Conservation (phyloP, 2,888 invertebrate species). For the Drosophila infuscata region DNA sequence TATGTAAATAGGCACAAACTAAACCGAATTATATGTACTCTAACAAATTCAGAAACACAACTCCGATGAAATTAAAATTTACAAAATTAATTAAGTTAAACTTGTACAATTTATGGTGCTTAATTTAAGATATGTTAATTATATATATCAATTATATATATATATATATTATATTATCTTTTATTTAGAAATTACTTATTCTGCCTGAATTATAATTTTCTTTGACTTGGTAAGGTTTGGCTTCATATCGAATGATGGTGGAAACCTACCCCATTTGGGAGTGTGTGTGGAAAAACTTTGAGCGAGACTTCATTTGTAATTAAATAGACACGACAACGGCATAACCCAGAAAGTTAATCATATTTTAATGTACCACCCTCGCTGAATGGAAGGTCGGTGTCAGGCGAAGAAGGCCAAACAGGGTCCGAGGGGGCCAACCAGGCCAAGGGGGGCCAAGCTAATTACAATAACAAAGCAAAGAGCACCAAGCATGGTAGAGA, state of each 20-base stretch:
- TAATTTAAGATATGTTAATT: no score
- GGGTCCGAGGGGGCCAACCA: slow-evolving; percentile 7
- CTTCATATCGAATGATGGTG: background rate
- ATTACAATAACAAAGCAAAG: slow-evolving; percentile 71
- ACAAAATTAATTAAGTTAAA: background rate
- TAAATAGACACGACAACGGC: slow-evolving; percentile 74
- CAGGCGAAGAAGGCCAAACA: slow-evolving; percentile 4
- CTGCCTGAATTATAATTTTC: background rate
- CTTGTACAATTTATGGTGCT: background rate
- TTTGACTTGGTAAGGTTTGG: background rate
- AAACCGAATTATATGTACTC: slow-evolving; percentile 7
- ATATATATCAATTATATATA: background rate
- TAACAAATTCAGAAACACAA: background rate
- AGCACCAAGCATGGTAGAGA: background rate
- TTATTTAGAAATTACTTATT: background rate
- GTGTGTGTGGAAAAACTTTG: slow-evolving; percentile 3
- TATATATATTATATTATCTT: background rate
- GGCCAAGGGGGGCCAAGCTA: slow-evolving; percentile 48
- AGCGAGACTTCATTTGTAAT: slow-evolving; percentile 56
- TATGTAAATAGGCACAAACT: background rate
- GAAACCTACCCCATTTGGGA: background rate
- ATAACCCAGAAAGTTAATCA: slow-evolving; percentile 75
- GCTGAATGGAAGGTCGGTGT: slow-evolving; percentile 27
- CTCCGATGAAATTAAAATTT: background rate
- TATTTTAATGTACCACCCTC: slow-evolving; percentile 73